Evolutionary conservation across 2,888 invertebrate genomes (phyloP), one percentile per base, ranked within the genome.

Genomic region (Apamea crenata): DNA sequence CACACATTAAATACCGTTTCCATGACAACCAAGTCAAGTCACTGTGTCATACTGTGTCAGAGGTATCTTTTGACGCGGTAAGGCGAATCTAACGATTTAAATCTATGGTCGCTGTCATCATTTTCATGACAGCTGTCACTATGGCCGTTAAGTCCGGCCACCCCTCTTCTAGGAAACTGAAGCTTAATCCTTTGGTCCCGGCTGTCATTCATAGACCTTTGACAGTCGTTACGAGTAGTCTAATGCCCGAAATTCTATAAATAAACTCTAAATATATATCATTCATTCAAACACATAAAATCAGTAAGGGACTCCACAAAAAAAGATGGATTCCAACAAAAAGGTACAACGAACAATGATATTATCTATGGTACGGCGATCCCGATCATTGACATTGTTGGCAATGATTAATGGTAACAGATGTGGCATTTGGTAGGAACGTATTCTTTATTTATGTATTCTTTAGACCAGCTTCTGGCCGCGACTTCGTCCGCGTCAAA

Each of bases 301-400:
- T 85, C 73, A 25, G 86, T 74, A 77, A 79, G 75, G 72, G 76
- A 70, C 79, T 80, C 61, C 40, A 86, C 73, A 90, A 86, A 88
- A 88, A 88, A 83, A 74, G 69, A 86, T 80, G 76, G 68, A 83
- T 83, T 78, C 71, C 68, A 75, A 90, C 74, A 84, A 84, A 84
- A 86, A 84, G 70, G 72, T 74, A 70, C 69, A 53, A 40, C 68
- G 78, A 71, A 84, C 87, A 86, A 80, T 86, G 89, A 88, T 90
- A 80, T 78, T 78, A 90, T 88, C 88, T 90, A 86, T 80, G 82
- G 72, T 70, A 47, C n/a, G 40, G 7, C 75, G 79, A 82, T 83
- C 68, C 74, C 71, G 71, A 83, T 74, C 77, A 81, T 80, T 71
- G 84, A 78, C 70, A 75, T 25, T 29, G 65, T 59, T 29, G 65